These are phyloP conservation scores for Subanguina moxae DNA, from an alignment of 1,140 invertebrate genomes.

Conservation along the genomic window DNA sequence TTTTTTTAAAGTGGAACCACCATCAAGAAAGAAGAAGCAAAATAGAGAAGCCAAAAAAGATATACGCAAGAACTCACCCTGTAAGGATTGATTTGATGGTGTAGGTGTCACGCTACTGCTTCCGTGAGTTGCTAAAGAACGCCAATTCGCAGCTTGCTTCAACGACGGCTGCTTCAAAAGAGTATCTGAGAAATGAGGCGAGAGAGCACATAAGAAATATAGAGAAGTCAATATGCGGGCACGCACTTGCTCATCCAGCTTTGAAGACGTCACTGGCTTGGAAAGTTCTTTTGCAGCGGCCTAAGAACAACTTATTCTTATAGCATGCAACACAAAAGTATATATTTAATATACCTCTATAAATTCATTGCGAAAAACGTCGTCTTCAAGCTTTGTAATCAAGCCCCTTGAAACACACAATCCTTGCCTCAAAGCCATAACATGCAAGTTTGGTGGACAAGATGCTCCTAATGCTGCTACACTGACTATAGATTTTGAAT, in stretches of 20 bases:
- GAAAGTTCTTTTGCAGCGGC: no score
- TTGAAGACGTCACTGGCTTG: not conserved
- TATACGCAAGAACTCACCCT: not conserved
- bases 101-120: not conserved
- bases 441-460: no score
- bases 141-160: not conserved
- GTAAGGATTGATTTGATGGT: not conserved
- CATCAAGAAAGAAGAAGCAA: no score
- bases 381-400: not conserved
- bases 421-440: not conserved
- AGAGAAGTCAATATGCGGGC: slow-evolving; percentile 8
- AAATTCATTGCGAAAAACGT: not conserved
- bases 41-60: not conserved
- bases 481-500: no score
- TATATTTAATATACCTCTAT: not conserved
- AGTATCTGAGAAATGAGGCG: slow-evolving; percentile 15
- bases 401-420: not conserved
- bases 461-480: no score
- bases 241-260: not conserved
- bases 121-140: not conserved
- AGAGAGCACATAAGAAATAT: slow-evolving; percentile 29
- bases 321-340: not conserved
- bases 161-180: not conserved
- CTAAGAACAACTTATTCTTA: no score
- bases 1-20: no score